Conservation (phyloP, 2,888 invertebrate species). For the Xestia xanthographa region DNA sequence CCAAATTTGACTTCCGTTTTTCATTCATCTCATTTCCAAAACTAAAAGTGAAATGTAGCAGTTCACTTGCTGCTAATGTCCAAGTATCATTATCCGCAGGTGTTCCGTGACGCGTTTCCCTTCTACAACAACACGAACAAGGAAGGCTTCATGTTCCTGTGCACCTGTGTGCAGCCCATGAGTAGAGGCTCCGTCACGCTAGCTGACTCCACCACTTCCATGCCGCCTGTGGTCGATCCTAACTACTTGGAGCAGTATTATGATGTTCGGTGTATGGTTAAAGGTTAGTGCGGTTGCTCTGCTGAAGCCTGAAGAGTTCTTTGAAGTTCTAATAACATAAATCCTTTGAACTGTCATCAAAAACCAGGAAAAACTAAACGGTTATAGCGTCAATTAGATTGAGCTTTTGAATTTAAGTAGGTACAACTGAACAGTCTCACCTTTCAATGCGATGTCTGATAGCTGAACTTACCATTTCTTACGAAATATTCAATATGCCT, state of each 20-base stretch:
- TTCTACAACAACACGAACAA: constrained; percentile 91
- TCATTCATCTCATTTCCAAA: not conserved
- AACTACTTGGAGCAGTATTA: constrained; percentile 92
- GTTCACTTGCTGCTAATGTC: too few species aligned
- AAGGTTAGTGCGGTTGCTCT: constrained; percentile 77
- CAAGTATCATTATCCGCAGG: constrained; percentile 78
- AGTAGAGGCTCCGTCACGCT: constrained; percentile 93
- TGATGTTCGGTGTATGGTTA: constrained; percentile 92
- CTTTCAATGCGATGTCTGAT: not conserved
- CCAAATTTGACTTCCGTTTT: too few species aligned
- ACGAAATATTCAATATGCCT: not conserved
- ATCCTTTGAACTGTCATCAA: not conserved
- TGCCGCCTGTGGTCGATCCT: constrained; percentile 93
- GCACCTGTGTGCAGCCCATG: constrained; percentile 92
- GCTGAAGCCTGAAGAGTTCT: not conserved
- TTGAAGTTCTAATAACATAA: not conserved
- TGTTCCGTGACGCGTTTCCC: constrained; percentile 92
- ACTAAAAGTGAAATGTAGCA: not conserved
- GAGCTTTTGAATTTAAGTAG: not conserved
- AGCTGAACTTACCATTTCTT: too few species aligned
- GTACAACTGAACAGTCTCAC: not conserved
- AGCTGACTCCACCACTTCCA: constrained; percentile 88
- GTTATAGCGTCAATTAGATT: not conserved
- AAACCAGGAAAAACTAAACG: not conserved
- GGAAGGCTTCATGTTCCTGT: constrained; percentile 93